Evolutionary conservation across 2,888 invertebrate genomes (phyloP).

Genomic region (Alloscopus bannaensis): DNA sequence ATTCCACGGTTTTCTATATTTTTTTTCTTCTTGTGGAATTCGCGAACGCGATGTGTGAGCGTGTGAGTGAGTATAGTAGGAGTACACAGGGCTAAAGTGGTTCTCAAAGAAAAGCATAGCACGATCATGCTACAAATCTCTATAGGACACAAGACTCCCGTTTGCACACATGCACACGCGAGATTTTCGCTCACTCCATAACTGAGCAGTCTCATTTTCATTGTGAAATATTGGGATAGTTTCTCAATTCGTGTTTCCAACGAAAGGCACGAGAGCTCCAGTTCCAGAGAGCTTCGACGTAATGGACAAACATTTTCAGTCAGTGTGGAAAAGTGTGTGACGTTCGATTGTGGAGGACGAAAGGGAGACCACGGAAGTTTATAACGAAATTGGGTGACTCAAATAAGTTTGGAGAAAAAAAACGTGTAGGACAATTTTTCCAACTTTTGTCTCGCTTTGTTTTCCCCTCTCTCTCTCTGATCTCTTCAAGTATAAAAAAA

Average conservation of each 20-base stretch:
- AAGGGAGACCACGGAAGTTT: too few relatives aligned
- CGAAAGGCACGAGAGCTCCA: too few relatives aligned
- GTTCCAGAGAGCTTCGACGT: not conserved
- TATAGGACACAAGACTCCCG: not conserved
- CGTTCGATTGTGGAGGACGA: too few relatives aligned
- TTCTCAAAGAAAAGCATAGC: too few relatives aligned
- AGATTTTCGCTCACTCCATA: too few relatives aligned
- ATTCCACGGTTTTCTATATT: too few relatives aligned
- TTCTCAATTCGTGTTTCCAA: slow-evolving; percentile 47
- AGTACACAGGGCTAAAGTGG: too few relatives aligned
- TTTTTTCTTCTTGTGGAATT: too few relatives aligned
- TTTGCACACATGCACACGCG: too few relatives aligned
- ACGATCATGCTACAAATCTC: too few relatives aligned
- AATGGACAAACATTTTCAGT: not conserved
- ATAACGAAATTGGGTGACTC: not conserved
- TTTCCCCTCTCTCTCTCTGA: not conserved
- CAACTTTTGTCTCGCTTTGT: not conserved
- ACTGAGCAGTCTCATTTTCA: not conserved
- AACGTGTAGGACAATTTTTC: slow-evolving; percentile 8
- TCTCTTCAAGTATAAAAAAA: slow-evolving; percentile 11
- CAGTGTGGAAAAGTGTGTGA: not conserved
- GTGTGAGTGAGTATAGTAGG: too few relatives aligned
- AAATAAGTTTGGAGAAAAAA: slow-evolving; percentile 8
- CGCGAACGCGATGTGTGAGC: too few relatives aligned
- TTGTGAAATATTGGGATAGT: slow-evolving; percentile 52